Percentiles rank a stretch among this genome's conserved stretches.
These are phyloP conservation scores for Drosophila anomelani DNA, from an alignment of 2,888 invertebrate species.

Conservation along the genomic window DNA sequence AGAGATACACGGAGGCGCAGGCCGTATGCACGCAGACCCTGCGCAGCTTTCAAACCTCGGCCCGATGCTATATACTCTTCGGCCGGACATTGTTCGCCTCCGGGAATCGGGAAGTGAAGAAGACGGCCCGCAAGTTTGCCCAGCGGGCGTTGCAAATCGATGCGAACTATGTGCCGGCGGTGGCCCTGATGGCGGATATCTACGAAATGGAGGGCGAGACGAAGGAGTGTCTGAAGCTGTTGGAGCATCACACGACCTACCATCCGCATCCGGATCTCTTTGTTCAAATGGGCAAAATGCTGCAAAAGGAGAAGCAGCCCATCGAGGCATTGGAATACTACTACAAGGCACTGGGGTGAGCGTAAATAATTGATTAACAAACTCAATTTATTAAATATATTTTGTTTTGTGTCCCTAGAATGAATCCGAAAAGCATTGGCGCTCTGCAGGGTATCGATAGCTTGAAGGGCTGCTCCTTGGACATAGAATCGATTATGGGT, in stretches of 20 bases:
- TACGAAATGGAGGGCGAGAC: conserved; percentile 88
- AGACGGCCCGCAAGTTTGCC: conserved; percentile 88
- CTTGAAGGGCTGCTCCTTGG: background rate
- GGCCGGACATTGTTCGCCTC: conserved; percentile 88
- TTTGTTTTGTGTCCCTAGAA: background rate
- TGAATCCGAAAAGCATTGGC: background rate
- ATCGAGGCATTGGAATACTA: conserved; percentile 83
- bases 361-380: background rate
- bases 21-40: conserved; percentile 90
- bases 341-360: conserved; percentile 73
- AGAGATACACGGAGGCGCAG: conserved; percentile 89
- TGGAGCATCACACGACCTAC: conserved; percentile 87
- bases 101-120: conserved; percentile 86
- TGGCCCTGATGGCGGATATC: conserved; percentile 90
- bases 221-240: conserved; percentile 88
- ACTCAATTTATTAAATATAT: background rate
- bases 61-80: conserved; percentile 90
- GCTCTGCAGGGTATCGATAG: background rate
- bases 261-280: conserved; percentile 82
- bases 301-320: conserved; percentile 81
- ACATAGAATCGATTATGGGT: background rate
- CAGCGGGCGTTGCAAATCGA: conserved; percentile 91
- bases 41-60: conserved; percentile 89
- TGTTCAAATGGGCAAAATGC: conserved; percentile 81
- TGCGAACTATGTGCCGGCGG: conserved; percentile 89